These are phyloP conservation scores for Patella pellucida DNA, from an alignment of 2,888 invertebrate genomes.

Conservation along the genomic window DNA sequence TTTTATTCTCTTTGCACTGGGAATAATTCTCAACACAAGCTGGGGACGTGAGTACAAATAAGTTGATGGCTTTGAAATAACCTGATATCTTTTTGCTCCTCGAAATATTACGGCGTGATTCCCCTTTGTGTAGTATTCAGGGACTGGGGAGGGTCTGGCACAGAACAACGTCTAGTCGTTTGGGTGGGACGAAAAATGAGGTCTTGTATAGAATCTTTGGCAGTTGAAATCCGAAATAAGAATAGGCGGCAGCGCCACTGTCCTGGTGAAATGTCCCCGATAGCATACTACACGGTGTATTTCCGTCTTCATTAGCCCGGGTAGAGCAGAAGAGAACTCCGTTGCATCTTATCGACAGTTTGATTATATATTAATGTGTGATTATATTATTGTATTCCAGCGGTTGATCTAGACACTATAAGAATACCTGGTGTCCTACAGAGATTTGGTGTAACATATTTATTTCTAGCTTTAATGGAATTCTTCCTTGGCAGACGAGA, in stretches of 20 bases:
- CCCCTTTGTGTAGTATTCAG: too few species aligned
- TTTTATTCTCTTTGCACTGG: constrained; percentile 69
- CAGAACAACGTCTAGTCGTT: too few species aligned
- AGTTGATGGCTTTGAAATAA: neutral
- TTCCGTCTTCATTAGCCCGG: too few species aligned
- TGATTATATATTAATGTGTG: neutral
- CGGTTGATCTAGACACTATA: constrained; percentile 76
- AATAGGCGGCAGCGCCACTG: too few species aligned
- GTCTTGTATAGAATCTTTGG: too few species aligned
- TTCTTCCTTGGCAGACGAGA: constrained; percentile 60
- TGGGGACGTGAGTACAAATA: constrained; percentile 53
- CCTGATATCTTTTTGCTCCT: neutral
- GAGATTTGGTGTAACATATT: constrained; percentile 86
- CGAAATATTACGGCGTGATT: too few species aligned
- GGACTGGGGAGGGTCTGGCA: too few species aligned
- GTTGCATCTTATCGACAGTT: neutral
- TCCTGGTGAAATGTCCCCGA: too few species aligned
- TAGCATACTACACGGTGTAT: too few species aligned
- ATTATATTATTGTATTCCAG: constrained; percentile 33
- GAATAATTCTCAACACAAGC: constrained; percentile 65
- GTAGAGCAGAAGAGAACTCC: too few species aligned
- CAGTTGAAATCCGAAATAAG: too few species aligned
- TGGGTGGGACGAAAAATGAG: too few species aligned
- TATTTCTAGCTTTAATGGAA: constrained; percentile 78
- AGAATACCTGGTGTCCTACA: constrained; percentile 92